Evolutionary conservation across 2,888 invertebrate genomes (phyloP).

Genomic region (Drosophila sordidula): DNA sequence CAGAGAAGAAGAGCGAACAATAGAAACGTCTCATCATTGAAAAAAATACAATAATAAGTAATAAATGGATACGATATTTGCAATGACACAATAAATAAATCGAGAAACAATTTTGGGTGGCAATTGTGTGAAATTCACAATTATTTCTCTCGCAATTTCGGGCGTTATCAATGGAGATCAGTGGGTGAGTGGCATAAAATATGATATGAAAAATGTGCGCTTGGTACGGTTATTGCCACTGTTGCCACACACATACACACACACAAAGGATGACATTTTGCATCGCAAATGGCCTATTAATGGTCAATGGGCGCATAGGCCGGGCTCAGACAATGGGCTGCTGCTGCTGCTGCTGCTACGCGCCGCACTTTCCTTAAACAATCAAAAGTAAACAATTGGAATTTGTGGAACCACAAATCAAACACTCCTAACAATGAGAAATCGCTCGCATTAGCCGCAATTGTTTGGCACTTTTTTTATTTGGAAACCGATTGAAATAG

Average conservation of each 20-base stretch:
- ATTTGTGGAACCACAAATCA: conserved; percentile 70
- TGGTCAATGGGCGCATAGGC: conserved; percentile 58
- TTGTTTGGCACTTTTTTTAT: conserved; percentile 61
- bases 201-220: conserved; percentile 17
- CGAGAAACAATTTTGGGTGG: conserved; percentile 62
- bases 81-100: conserved; percentile 77
- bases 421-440: conserved; percentile 65
- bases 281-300: conserved; percentile 68
- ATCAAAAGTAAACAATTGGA: conserved; percentile 62
- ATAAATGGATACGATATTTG: conserved; percentile 54
- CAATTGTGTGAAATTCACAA: conserved; percentile 34
- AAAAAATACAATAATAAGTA: conserved; percentile 23
- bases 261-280: conserved; percentile 68
- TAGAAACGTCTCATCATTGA: conserved; percentile 48
- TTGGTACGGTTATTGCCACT: conserved; percentile 41
- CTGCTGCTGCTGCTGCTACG: conserved; percentile 7
- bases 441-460: conserved; percentile 70
- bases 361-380: conserved; percentile 57
- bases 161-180: conserved; percentile 71
- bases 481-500: conserved; percentile 30
- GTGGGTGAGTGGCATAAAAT: conserved; percentile 60
- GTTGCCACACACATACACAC: conserved; percentile 25
- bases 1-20: conserved; percentile 46
- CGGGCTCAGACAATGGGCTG: conserved; percentile 43
- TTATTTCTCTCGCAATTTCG: conserved; percentile 37